phyloP scores from a whole-genome alignment of 2,113 vertebrate species.

The Perca schrenkii region DNA sequence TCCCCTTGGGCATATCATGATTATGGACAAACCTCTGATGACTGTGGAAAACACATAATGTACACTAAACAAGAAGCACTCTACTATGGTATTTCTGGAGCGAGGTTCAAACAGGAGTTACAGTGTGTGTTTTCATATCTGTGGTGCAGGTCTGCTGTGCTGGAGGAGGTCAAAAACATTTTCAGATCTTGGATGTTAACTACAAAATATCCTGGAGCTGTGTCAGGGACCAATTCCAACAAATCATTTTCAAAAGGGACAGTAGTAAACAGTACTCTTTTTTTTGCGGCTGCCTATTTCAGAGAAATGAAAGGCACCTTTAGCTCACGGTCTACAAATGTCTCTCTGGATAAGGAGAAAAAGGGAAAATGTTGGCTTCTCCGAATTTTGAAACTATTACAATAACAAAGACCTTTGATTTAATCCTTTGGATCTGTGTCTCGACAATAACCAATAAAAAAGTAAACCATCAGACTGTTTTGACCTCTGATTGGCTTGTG shows the following conservation, averaged over 20 bases:
- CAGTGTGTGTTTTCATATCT: conserved; percentile 50
- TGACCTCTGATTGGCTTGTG: conserved; percentile 69
- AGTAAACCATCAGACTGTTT: conserved; percentile 43
- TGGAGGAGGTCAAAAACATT: conserved; percentile 55
- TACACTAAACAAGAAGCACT: conserved; percentile 34
- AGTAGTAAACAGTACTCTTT: conserved; percentile 63
- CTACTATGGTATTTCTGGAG: conserved; percentile 32
- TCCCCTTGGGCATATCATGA: conserved; percentile 57
- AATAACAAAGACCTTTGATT: conserved; percentile 45
- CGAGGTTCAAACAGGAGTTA: conserved; percentile 55
- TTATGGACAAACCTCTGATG: conserved; percentile 51
- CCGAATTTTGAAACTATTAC: conserved; percentile 24
- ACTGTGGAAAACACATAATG: conserved; percentile 46
- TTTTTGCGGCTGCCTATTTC: conserved; percentile 53
- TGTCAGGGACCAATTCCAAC: conserved; percentile 80
- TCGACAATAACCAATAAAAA: conserved; percentile 45
- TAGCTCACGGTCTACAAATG: conserved; percentile 46
- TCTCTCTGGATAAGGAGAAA: conserved; percentile 41
- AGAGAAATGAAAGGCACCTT: conserved; percentile 73
- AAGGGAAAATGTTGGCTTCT: conserved; percentile 31
- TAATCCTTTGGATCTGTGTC: conserved; percentile 17
- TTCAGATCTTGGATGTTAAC: conserved; percentile 65
- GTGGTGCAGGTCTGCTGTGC: conserved; percentile 46
- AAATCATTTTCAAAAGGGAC: conserved; percentile 81
- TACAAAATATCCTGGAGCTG: conserved; percentile 77